phyloP scores from a whole-genome alignment of 2,888 invertebrate species.

The Apantesis nais region DNA sequence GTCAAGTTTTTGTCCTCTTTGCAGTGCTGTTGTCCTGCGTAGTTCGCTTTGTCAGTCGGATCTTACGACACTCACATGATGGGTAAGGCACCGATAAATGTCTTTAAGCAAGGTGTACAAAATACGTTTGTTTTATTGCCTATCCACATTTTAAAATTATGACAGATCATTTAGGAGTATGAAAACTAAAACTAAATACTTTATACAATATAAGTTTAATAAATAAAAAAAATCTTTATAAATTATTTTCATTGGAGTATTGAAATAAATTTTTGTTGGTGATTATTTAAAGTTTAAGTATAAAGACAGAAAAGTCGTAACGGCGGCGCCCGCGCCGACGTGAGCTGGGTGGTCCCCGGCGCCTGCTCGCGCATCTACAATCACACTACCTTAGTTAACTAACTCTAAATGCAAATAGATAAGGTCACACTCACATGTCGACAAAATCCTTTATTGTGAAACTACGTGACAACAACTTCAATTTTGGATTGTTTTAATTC shows the following conservation, averaged over 20 bases:
- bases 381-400: constrained; percentile 49
- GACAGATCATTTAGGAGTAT: background rate
- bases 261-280: constrained; percentile 38
- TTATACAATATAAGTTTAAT: background rate
- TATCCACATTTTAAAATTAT: background rate
- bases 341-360: constrained; percentile 54
- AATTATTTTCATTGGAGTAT: constrained; percentile 31
- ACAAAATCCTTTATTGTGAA: constrained; percentile 47
- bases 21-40: too few species aligned
- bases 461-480: constrained; percentile 34
- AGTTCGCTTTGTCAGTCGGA: too few species aligned
- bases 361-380: constrained; percentile 51
- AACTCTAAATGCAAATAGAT: constrained; percentile 55
- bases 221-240: background rate
- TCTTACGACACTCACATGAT: too few species aligned
- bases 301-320: constrained; percentile 30
- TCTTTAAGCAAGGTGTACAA: background rate
- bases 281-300: constrained; percentile 35
- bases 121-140: background rate
- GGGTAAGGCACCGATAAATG: too few species aligned
- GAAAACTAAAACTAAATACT: background rate
- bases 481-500: constrained; percentile 25
- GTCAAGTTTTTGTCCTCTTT: too few species aligned
- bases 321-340: constrained; percentile 10
- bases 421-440: constrained; percentile 43